Base-by-base conservation (phyloP, 2,113 vertebrate genomes). In the Epinephelus lanceolatus region DNA sequence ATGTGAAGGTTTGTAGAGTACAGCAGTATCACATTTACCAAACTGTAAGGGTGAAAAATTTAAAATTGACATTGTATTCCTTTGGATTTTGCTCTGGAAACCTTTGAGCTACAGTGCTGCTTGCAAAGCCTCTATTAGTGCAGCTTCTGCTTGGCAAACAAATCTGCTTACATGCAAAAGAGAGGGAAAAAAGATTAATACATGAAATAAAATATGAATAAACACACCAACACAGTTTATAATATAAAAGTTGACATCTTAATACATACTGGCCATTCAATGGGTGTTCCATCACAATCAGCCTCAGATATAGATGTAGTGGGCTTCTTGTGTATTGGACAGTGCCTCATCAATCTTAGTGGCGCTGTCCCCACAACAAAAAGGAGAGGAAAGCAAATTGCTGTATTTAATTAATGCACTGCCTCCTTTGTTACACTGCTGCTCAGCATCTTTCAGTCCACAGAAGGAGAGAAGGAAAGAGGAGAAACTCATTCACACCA, bases 371-470 rank as follows among this genome's bases (percentile, higher is more conserved):
- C 83, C 49, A 78, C 92, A 92, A 92, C 92, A 93, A 93, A 95
- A 94, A 90, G 88, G 88, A 94, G 86, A 92, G 92, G 92, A 92
- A 93, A 94, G 95, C 91, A 96, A 94, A 95, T 96, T 95, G 94
- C 94, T 93, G 93, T 87, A 91, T 95, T 94, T 96, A 96, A 96
- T 95, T 95, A 96, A 96, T 95, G 94, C 91, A 90, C 89, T 91
- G 91, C 90, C 90, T 93, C 93, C 79, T 92, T 94, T 94, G 91
- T 94, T 95, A 86, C 80, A 91, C 86, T 86, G 90, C 91, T 85
- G 93, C 93, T 95, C 95, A 96, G 95, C 95, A 95, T 94, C 94
- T 96, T 95, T 95, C 89, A 86, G 71, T 90, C 89, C 82, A 77
- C 84, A 76, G 80, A 75, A 81, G 74, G 53, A 84, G 78, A 86